phyloP scores from a whole-genome alignment of 2,113 vertebrate genomes.

The Gallinago media region DNA sequence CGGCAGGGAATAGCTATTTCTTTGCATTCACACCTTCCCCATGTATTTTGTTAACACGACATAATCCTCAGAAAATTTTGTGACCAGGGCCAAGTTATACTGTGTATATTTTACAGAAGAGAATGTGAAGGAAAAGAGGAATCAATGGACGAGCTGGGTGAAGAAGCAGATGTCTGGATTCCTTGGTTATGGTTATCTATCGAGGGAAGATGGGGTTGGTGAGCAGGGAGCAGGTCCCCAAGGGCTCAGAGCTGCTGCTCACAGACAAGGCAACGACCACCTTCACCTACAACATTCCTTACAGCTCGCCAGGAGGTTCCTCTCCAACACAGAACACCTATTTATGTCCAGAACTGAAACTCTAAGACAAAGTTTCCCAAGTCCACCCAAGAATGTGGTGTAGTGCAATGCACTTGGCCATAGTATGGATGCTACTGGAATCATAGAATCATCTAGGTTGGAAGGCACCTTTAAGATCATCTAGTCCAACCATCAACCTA shows the following conservation, averaged over 20 bases:
- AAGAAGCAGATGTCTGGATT: not conserved
- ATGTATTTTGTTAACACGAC: not conserved
- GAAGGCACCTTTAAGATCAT: too few relatives aligned
- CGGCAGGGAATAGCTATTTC: not conserved
- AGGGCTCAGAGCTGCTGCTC: not conserved
- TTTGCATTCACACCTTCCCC: not conserved
- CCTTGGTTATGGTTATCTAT: not conserved
- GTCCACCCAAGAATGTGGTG: not conserved
- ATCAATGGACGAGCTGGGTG: not conserved
- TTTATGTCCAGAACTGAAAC: not conserved
- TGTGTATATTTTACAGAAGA: not conserved
- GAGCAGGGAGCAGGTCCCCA: not conserved
- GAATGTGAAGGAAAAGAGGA: not conserved
- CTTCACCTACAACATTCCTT: not conserved
- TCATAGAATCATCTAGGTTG: too few relatives aligned
- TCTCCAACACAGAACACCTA: not conserved
- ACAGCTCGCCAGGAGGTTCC: not conserved
- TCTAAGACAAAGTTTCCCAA: not conserved
- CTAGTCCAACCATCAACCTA: too few relatives aligned
- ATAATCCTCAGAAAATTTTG: not conserved
- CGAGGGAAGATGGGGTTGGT: fast-evolving
- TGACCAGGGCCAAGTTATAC: not conserved
- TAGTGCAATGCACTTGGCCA: not conserved
- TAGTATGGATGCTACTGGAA: not conserved
- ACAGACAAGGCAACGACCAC: not conserved